Evolutionary conservation across 2,797 vertebrate genomes (phyloP).

Genomic region (Philypnodon macrostomus): DNA sequence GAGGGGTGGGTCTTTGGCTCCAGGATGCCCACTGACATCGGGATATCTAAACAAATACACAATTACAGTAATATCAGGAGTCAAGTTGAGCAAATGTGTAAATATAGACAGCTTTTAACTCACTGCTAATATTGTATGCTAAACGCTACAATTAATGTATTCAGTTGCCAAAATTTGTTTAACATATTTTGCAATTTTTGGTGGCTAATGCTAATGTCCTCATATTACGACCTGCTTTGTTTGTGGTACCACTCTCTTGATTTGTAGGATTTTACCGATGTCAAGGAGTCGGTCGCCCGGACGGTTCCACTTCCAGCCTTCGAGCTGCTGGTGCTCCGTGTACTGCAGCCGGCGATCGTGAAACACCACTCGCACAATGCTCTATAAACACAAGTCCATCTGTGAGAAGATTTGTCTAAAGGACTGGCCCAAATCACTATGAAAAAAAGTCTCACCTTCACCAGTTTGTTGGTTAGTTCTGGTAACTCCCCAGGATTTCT

Average conservation of each 20-base stretch:
- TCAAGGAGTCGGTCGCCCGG: slow-evolving; percentile 85
- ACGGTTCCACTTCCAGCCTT: slow-evolving; percentile 84
- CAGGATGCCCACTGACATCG: slow-evolving; percentile 94
- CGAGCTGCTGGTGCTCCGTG: slow-evolving; percentile 86
- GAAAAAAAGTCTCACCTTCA: slow-evolving; percentile 84
- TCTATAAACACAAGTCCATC: slow-evolving; percentile 65
- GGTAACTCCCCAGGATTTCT: slow-evolving; percentile 89
- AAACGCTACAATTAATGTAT: no score
- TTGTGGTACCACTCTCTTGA: no score
- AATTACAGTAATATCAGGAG: slow-evolving; percentile 32
- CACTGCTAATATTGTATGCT: no score
- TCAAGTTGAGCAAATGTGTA: no score
- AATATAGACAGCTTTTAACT: no score
- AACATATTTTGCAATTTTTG: no score
- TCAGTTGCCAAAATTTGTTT: no score
- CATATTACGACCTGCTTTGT: no score
- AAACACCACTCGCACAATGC: slow-evolving; percentile 79
- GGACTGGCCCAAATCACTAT: background rate
- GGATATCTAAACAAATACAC: slow-evolving; percentile 84
- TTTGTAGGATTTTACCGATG: slow-evolving; percentile 82
- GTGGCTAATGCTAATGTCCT: no score
- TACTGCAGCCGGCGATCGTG: slow-evolving; percentile 83
- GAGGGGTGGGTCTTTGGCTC: slow-evolving; percentile 92
- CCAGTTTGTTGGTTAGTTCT: slow-evolving; percentile 89
- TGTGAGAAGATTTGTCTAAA: slow-evolving; percentile 6